Evolutionary conservation across 2,888 invertebrate genomes (phyloP).

Genomic region (Sycophila texana): DNA sequence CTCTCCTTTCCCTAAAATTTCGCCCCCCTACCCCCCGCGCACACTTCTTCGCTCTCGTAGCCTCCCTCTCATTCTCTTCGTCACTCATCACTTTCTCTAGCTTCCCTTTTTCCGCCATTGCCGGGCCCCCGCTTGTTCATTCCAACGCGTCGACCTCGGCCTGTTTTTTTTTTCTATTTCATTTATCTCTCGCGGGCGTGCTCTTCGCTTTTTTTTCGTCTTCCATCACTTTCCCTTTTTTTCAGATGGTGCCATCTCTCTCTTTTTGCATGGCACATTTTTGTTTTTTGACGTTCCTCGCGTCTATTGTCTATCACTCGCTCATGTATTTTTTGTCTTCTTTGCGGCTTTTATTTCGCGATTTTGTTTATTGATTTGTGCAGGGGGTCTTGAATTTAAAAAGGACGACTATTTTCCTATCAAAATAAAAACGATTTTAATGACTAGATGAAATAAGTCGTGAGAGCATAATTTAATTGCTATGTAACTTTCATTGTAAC

Average conservation of each 20-base stretch:
- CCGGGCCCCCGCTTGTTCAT: constrained; percentile 3
- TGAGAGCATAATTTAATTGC: too few species aligned
- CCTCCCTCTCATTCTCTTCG: background rate
- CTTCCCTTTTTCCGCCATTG: background rate
- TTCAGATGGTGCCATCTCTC: background rate
- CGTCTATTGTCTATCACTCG: background rate
- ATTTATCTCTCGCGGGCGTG: constrained; percentile 23
- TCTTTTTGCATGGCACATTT: background rate
- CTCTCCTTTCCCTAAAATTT: constrained; percentile 37
- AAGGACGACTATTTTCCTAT: too few species aligned
- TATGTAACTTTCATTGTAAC: too few species aligned
- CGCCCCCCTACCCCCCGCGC: background rate
- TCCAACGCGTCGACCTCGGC: constrained; percentile 18
- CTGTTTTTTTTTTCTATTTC: constrained; percentile 9
- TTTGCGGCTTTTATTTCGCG: background rate
- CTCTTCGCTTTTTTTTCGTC: constrained; percentile 3
- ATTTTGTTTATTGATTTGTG: too few species aligned
- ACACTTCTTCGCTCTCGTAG: background rate
- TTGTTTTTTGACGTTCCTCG: constrained; percentile 10
- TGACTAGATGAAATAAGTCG: too few species aligned
- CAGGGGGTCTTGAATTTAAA: too few species aligned
- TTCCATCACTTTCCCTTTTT: constrained; percentile 35
- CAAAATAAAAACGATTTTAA: too few species aligned
- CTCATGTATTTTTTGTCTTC: background rate
- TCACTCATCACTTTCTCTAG: constrained; percentile 15